Conservation (phyloP, 2,888 invertebrate species). For the Alsophila aescularia region DNA sequence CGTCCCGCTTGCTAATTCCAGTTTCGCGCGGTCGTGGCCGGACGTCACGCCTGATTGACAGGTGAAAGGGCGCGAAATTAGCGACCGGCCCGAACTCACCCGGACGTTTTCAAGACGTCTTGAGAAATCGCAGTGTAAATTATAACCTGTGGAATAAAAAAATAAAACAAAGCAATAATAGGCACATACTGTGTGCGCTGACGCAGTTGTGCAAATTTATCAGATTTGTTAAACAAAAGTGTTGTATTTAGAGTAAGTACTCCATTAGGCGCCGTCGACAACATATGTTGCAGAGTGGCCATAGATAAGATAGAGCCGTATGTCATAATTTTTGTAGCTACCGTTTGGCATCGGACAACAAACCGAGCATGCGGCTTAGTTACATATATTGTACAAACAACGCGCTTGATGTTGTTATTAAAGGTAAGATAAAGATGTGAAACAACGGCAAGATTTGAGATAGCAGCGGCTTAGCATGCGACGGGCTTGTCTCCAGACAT, state of each 20-base stretch:
- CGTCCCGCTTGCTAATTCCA: slow-evolving; percentile 61
- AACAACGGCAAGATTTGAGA: slow-evolving; percentile 70
- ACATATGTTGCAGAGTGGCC: slow-evolving; percentile 80
- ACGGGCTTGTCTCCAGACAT: slow-evolving; percentile 45
- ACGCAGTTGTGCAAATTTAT: slow-evolving; percentile 57
- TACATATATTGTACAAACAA: slow-evolving; percentile 76
- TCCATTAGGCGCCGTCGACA: slow-evolving; percentile 74
- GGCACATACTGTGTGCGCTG: slow-evolving; percentile 62
- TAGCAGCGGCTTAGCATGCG: slow-evolving; percentile 56
- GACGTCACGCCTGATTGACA: slow-evolving; percentile 77
- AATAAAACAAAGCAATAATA: slow-evolving; percentile 32
- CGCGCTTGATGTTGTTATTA: slow-evolving; percentile 64
- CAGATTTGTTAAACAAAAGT: slow-evolving; percentile 71
- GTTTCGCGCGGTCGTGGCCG: slow-evolving; percentile 52
- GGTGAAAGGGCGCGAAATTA: slow-evolving; percentile 82
- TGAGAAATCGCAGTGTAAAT: slow-evolving; percentile 34
- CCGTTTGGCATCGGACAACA: slow-evolving; percentile 78
- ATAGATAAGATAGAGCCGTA: slow-evolving; percentile 83
- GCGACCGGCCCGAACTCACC: slow-evolving; percentile 49
- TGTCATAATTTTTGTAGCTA: slow-evolving; percentile 79
- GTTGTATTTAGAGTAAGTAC: slow-evolving; percentile 69
- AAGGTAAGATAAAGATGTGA: slow-evolving; percentile 75
- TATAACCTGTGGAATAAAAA: slow-evolving; percentile 44
- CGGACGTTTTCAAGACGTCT: slow-evolving; percentile 36
- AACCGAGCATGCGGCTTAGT: slow-evolving; percentile 73